Base-by-base conservation (phyloP, 2,797 vertebrate genomes). In the Phoebastria nigripes region DNA sequence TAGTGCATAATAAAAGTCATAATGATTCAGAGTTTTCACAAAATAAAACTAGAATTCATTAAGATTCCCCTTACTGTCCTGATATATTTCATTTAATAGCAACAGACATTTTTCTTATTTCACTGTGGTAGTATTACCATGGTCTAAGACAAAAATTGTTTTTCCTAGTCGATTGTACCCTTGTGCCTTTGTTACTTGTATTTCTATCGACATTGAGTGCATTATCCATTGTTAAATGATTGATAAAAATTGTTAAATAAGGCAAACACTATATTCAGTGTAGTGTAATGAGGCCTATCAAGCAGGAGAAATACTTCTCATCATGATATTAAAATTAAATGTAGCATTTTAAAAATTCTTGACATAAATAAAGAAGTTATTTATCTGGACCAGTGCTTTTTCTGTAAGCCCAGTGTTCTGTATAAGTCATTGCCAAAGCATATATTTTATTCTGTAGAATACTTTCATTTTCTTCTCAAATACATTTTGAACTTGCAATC, bases 241-340 rank as follows among this genome's bases (percentile, higher is more conserved):
- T 97, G 97, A 98, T 98, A 98, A 98, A 98, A 98, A 98, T 94
- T 96, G 91, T 98, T 98, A 98, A 98, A 98, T 98, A 98, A 98
- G 97, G 97, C 97, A 98, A 98, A 98, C 97, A 97, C 92, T 97
- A 70, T 93, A 95, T 90, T 94, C 93, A 94, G 80, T 97, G 94
- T 92, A 93, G 96, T 97, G 97, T 97, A 98, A 98, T 98, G 97
- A 98, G 93, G 96, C 97, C 83, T 97, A 96, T 96, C 97, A 96
- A 84, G 69, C 83, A 96, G 83, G 86, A 92, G 87, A 96, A 97
- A 97, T 96, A 93, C 77, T 97, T 89, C 91, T 97, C 94, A 97
- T 98, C 94, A 91, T 97, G 96, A 97, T 98, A 98, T 97, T 98
- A 98, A 98, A 98, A 98, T 98, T 98, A 98, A 98, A 98, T 97